Conservation (phyloP, 2,888 invertebrate species). For the Nebria salina region DNA sequence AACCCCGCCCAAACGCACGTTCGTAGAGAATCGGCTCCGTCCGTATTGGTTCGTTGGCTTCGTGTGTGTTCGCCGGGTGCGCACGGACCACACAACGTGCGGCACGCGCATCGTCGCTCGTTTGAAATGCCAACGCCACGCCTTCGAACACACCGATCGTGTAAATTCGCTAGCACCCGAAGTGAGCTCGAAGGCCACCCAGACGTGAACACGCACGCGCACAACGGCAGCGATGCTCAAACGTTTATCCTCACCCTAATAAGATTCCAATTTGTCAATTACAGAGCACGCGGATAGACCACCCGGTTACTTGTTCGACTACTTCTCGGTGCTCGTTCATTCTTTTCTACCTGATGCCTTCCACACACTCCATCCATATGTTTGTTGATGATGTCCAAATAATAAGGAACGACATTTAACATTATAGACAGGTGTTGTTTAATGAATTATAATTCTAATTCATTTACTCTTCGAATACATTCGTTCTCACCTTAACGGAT, state of each 20-base stretch:
- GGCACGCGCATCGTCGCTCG: slow-evolving; percentile 77
- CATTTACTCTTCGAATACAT: slow-evolving; percentile 31
- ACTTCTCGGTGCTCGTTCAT: slow-evolving; percentile 26
- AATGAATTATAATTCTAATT: slow-evolving; percentile 45
- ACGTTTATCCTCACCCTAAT: slow-evolving; percentile 69
- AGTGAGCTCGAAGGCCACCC: slow-evolving; percentile 63
- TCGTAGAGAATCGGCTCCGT: slow-evolving; percentile 9
- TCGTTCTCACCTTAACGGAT: slow-evolving; percentile 25
- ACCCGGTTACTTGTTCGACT: slow-evolving; percentile 51
- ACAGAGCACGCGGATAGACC: slow-evolving; percentile 65
- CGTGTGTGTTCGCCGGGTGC: slow-evolving; percentile 54
- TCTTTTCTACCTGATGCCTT: slow-evolving; percentile 25
- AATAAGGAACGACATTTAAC: slow-evolving; percentile 42
- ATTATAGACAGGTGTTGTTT: slow-evolving; percentile 44
- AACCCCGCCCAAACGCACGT: slow-evolving; percentile 16
- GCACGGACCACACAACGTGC: slow-evolving; percentile 73
- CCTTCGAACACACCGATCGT: slow-evolving; percentile 51
- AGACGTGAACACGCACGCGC: slow-evolving; percentile 65
- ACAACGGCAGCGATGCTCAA: slow-evolving; percentile 62
- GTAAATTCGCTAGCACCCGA: slow-evolving; percentile 55
- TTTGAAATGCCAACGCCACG: slow-evolving; percentile 49
- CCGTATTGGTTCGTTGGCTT: slow-evolving; percentile 44
- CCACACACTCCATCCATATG: not conserved
- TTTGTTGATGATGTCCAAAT: slow-evolving; percentile 36
- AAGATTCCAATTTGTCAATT: slow-evolving; percentile 79